Evolutionary conservation across 2,797 vertebrate species (phyloP), one percentile per base, ranked within the genome.

Genomic region (Cyprinodon diabolis): DNA sequence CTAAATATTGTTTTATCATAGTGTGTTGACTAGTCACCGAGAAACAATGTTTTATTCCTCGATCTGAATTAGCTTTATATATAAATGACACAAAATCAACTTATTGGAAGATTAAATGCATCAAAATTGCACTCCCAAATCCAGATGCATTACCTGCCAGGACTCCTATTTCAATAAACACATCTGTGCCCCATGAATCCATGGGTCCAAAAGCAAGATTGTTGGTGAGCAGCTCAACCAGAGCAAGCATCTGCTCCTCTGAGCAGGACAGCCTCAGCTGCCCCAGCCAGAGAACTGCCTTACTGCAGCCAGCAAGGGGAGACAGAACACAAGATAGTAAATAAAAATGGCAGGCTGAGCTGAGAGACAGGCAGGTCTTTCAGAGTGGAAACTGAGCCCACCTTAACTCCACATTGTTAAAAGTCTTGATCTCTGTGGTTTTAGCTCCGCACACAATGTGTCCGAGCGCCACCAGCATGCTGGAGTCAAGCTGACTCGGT

Each of bases 391-490:
- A 21, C 62, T 72, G 49, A 45, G 63, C 86, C 88, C 83, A 96
- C 95, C 95, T 94, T 83, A 96, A 95, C 88, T 95, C 94, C 19
- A 94, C 81, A 1, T 94, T 87, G 58, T 95, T 95, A 37, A 96
- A 93, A 13, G 40, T 82, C 13, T 66, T 87, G 2, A 95, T 93
- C 19, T 94, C 87, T 15, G 89, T 19, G 49, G 58, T 25, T 66
- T 90, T 91, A n/a, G 94, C 93, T 35, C 95, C 95, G 30, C 95
- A 96, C 66, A 95, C 75, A 9, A 95, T 90, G 86, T 95, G 40
- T 55, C 95, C 95, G 86, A 96, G 78, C 0, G 95, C 92, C 51
- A 94, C 94, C 58, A 96, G 81, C 1, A 68, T 90, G 89, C 93
- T 95, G 82, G 94, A 95, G 83, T 94, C 91, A 4, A 96, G 87